phyloP scores from a whole-genome alignment of 2,113 vertebrate species.

The Opisthocomus hoazin region DNA sequence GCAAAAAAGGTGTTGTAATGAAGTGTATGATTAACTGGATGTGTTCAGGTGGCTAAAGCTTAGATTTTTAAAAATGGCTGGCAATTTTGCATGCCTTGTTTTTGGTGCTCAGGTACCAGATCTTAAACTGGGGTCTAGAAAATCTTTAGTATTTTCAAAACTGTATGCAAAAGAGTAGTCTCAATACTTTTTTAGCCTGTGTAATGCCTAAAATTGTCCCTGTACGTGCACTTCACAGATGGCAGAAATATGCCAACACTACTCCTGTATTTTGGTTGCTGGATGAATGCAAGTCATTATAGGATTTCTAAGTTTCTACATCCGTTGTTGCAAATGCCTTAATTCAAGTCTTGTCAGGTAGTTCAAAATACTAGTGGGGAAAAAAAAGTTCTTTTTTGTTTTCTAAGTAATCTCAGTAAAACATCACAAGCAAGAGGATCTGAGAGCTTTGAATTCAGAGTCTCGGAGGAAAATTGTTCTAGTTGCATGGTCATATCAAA shows the following conservation, averaged over 20 bases:
- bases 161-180: not conserved
- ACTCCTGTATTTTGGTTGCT: not conserved
- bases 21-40: not conserved
- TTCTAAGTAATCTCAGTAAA: not conserved
- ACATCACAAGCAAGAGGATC: rapidly evolving
- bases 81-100: not conserved
- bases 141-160: not conserved
- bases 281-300: not conserved
- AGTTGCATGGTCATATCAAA: not conserved
- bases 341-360: not conserved
- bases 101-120: not conserved
- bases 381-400: not conserved
- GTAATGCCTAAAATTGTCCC: not conserved
- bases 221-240: not conserved
- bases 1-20: not conserved
- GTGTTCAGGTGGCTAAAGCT: not conserved
- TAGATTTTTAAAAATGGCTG: not conserved
- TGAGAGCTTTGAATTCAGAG: not conserved
- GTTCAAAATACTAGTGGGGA: not conserved
- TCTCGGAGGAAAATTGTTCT: not conserved
- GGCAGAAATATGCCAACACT: not conserved
- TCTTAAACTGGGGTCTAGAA: not conserved
- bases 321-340: not conserved
- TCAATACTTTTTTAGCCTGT: not conserved
- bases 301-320: not conserved